phyloP scores from a whole-genome alignment of 2,797 vertebrate genomes.

The Acipenser ruthenus region DNA sequence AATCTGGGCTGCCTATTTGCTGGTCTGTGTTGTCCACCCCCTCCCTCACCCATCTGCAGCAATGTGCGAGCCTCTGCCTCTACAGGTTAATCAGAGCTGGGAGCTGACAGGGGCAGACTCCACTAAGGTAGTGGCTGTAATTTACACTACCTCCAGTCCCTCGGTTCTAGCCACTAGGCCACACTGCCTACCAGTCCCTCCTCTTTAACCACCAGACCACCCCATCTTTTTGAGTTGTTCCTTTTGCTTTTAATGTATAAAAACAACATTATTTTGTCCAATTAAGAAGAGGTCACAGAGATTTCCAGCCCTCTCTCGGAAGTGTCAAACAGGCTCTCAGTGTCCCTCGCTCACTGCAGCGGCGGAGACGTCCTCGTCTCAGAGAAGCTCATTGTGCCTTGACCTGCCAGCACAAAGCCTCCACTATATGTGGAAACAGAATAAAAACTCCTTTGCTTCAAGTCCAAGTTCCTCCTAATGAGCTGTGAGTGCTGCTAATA shows the following conservation, averaged over 20 bases:
- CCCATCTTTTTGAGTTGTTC: conserved; percentile 15
- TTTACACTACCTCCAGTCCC: too few species aligned
- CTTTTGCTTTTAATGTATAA: conserved; percentile 30
- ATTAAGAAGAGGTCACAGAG: conserved; percentile 36
- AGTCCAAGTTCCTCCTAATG: conserved; percentile 4
- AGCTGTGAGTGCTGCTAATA: conserved; percentile 4
- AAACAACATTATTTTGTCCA: conserved; percentile 47
- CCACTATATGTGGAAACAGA: conserved; percentile 33
- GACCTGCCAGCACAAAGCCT: conserved; percentile 26
- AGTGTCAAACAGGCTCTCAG: conserved; percentile 3
- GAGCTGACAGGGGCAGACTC: neutral
- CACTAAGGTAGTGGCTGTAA: neutral
- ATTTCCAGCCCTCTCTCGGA: conserved; percentile 18
- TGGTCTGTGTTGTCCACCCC: neutral
- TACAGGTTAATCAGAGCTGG: neutral
- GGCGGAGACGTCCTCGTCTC: conserved; percentile 35
- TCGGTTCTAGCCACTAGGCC: too few species aligned
- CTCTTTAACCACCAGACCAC: conserved; percentile 18
- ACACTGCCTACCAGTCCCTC: too few species aligned
- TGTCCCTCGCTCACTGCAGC: conserved; percentile 10
- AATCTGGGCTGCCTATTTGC: conserved; percentile 18
- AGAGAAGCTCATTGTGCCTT: conserved; percentile 37
- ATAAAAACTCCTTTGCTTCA: conserved; percentile 6
- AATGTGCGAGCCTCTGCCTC: neutral
- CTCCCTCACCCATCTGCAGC: neutral